Base-by-base conservation (phyloP, 1,140 invertebrate genomes). In the Branchinecta lindahli region DNA sequence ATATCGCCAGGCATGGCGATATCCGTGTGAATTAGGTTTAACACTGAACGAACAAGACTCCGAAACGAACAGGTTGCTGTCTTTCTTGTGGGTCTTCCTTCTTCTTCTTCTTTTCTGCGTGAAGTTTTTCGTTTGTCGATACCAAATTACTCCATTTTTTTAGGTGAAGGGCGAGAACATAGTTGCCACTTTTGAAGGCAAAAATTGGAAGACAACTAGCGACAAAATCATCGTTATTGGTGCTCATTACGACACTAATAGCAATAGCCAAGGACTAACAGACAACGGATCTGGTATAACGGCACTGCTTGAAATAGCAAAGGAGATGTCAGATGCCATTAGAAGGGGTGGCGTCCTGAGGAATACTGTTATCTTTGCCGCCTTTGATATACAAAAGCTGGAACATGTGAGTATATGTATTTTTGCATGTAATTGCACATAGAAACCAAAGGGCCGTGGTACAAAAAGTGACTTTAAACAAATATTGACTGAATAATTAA, bases 211-310 rank as follows among this genome's bases (percentile, higher is more conserved):
- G 3, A 80, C 77, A 0, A 65, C 73, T 0, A 69, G 74, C 21
- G 80, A 81, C 71, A 71, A 73, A 66, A 78, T 80, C 8, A 68
- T 80, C 10, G 71, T 81, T 5, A 71, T 81, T 61, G 81, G 80
- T 12, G 79, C 80, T 20, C 80, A 82, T 73, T 80, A 79, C 70
- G 81, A 82, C 71, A 81, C 80, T 0, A 76, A 78, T 0, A 72
- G 70, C 44, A 65, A 69, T 47, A 69, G 74, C 3, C 72, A 74
- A 9, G 77, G 80, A 8, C 76, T 79, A 4, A 77, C 80, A 71
- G 81, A 82, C 71, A 81, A 81, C 73, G 81, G 80, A 5, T 80
- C 79, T 8, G 81, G 81, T 12, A 72, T 79, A 21, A 75, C 77
- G 5, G 79, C 77, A 3, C 75, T 82, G 72, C 71, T 82, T 44